Percentiles rank a stretch among this genome's conserved stretches.
phyloP scores from a whole-genome alignment of 2,888 invertebrate species.

The Apodemia zela region DNA sequence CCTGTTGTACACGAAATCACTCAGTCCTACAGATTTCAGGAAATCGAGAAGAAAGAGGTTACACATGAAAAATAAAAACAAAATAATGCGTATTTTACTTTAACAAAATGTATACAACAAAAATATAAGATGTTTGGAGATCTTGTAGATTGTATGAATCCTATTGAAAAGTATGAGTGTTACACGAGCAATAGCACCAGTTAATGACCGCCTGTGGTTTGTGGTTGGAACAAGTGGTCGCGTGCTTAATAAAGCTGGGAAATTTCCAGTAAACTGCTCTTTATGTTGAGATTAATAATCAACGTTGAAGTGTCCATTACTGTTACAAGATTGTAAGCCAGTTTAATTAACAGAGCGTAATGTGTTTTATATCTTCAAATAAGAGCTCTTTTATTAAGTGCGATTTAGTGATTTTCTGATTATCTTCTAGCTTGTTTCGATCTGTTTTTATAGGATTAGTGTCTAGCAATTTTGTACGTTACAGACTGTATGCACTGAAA shows the following conservation, averaged over 20 bases:
- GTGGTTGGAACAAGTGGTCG: conserved; percentile 55
- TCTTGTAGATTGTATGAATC: no score
- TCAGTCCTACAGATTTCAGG: no score
- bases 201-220: conserved; percentile 1
- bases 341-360: conserved; percentile 9
- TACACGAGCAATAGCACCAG: neutral
- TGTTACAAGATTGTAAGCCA: neutral
- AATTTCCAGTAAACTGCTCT: conserved; percentile 12
- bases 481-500: no score
- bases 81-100: no score
- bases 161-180: neutral
- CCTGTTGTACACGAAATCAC: no score
- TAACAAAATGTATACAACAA: neutral
- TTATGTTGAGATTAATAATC: conserved; percentile 9
- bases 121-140: neutral
- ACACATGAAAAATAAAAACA: no score
- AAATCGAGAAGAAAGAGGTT: no score
- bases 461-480: no score
- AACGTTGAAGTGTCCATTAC: conserved; percentile 4
- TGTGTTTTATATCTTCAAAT: neutral
- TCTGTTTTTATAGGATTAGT: no score
- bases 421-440: no score
- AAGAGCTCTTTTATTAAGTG: no score
- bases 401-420: no score
- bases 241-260: conserved; percentile 37